These are phyloP conservation scores for Malurus splendens DNA, from an alignment of 2,797 vertebrate genomes.

Conservation along the genomic window DNA sequence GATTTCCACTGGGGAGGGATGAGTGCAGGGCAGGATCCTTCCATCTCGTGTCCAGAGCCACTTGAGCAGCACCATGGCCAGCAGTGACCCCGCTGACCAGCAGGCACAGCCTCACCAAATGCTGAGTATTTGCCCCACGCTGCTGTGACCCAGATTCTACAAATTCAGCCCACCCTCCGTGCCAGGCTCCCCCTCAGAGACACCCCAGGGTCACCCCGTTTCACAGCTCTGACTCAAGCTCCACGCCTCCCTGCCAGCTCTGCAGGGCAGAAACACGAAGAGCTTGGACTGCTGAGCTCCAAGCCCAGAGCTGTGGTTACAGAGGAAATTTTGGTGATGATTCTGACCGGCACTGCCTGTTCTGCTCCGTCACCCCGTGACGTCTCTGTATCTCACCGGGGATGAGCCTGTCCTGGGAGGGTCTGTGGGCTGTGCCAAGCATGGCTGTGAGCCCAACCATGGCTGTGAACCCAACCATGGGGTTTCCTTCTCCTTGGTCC, in stretches of 20 bases:
- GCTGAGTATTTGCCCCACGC: not conserved
- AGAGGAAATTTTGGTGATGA: not conserved
- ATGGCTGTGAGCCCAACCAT: not conserved
- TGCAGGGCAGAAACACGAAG: not conserved
- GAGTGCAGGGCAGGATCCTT: not conserved
- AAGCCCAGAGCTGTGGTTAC: not conserved
- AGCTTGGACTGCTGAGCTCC: not conserved
- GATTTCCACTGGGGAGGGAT: not conserved
- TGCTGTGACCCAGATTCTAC: not conserved
- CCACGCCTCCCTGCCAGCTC: not conserved
- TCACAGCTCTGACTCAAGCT: not conserved
- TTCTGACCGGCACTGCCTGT: not conserved
- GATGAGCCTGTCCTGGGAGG: not conserved
- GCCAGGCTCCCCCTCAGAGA: not conserved
- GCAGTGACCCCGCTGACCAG: not conserved
- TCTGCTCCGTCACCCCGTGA: not conserved
- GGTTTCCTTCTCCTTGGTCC: not conserved
- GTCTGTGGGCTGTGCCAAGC: not conserved
- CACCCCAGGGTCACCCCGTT: fast-evolving
- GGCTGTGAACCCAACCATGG: fast-evolving
- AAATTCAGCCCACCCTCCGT: not conserved
- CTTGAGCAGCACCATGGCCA: not conserved
- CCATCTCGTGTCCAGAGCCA: not conserved
- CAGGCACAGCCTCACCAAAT: not conserved
- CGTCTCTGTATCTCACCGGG: fast-evolving